These are phyloP conservation scores for Plodia interpunctella DNA, from an alignment of 1,140 invertebrate species.

Conservation along the genomic window DNA sequence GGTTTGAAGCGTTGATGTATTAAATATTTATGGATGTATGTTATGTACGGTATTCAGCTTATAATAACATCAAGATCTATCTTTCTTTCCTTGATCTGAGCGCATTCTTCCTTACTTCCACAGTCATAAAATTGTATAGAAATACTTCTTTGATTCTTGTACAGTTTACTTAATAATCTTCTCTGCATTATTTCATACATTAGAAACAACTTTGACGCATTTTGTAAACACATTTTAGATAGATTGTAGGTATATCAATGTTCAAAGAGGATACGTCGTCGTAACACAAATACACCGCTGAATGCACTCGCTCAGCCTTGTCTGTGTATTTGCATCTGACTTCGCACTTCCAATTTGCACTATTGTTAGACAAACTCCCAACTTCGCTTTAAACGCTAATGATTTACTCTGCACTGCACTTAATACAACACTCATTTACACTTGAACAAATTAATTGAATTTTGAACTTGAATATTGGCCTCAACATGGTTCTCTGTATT, in stretches of 20 bases:
- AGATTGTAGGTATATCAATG: too few relatives aligned
- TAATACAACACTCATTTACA: background rate
- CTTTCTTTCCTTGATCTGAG: too few relatives aligned
- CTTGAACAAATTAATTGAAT: background rate
- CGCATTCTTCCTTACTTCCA: too few relatives aligned
- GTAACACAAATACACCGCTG: conserved; percentile 21
- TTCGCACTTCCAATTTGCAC: conserved; percentile 38
- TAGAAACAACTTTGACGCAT: too few relatives aligned
- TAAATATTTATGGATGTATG: background rate
- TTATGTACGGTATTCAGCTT: too few relatives aligned
- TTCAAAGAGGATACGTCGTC: conserved; percentile 4
- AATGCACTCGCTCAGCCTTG: conserved; percentile 33
- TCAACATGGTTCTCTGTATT: background rate
- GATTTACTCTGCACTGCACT: background rate
- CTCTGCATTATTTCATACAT: too few relatives aligned
- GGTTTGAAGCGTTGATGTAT: background rate
- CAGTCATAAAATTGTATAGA: too few relatives aligned
- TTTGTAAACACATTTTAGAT: too few relatives aligned
- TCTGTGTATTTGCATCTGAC: conserved; percentile 37
- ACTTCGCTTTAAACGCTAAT: conserved; percentile 2
- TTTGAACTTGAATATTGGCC: background rate
- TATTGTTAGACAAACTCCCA: conserved; percentile 35
- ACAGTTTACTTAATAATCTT: too few relatives aligned
- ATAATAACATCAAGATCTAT: too few relatives aligned
- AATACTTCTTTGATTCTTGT: too few relatives aligned